Base-by-base conservation (phyloP, 2,113 vertebrate genomes). In the Lamprotornis superbus region DNA sequence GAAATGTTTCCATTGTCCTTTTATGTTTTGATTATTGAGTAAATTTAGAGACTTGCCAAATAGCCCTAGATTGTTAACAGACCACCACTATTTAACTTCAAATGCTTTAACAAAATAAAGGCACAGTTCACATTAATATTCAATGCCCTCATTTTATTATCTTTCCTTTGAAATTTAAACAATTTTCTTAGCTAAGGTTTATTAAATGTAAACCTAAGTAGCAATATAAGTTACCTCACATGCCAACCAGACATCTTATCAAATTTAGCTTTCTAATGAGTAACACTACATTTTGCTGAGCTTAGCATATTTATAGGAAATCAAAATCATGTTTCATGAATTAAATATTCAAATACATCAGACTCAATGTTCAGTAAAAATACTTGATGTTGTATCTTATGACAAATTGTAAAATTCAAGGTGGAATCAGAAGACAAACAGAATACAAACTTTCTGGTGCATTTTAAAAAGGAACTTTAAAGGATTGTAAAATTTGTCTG, bases 1-100 rank as follows among this genome's bases (percentile, higher is more conserved):
- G 86, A 95, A 95, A 97, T 88, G 86, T 97, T 97, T 96, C 97
- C 96, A 97, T 96, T 97, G 96, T 97, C 91, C 96, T 97, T 96
- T 96, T 93, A 95, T 96, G 95, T 96, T 97, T 96, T 97, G 94
- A 95, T 96, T 96, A 96, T 85, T 91, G 84, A 96, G 78, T 78
- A 95, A 95, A 81, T 76, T 90, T 92, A 96, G 91, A 96, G 78
- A 95, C 87, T 89, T 96, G 94, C 92, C 96, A 97, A 97, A 94
- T 86, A 91, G 89, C 50, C 78, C 78, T 86, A 95, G 96, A 96
- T 96, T 96, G 94, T 96, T 97, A 97, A 94, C 95, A 97, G 96
- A 95, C 91, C 86, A 90, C 93, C 89, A 90, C 91, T 95, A 95
- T 93, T 97, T 93, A 97, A 93, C 88, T 97, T 83, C 74, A 88